Evolutionary conservation across 2,113 vertebrate species (phyloP).

Genomic region (Vulpes ferrilata): DNA sequence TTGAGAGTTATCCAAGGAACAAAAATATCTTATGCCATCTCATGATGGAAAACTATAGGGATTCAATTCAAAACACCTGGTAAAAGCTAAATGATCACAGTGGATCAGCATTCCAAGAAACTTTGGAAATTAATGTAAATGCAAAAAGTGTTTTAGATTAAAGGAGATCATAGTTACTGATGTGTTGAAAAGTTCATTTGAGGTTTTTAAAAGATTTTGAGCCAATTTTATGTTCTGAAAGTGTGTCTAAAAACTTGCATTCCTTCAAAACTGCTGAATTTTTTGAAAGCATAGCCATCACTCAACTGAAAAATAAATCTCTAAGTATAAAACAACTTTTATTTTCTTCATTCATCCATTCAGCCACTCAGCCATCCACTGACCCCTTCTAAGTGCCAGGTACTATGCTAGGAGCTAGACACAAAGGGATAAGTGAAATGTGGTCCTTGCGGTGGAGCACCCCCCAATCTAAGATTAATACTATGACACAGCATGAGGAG

Average conservation of each 20-base stretch:
- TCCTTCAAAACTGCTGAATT: conserved; percentile 62
- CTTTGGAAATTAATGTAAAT: conserved; percentile 64
- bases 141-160: conserved; percentile 76
- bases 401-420: neutral
- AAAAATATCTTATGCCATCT: neutral
- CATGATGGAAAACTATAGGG: conserved; percentile 63
- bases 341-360: neutral
- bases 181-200: conserved; percentile 71
- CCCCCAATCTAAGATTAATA: neutral
- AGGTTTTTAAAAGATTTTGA: conserved; percentile 78
- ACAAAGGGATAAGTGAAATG: neutral
- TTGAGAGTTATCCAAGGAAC: conserved; percentile 60
- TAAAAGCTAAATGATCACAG: conserved; percentile 13
- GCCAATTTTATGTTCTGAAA: conserved; percentile 70
- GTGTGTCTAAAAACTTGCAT: conserved; percentile 74
- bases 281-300: conserved; percentile 27
- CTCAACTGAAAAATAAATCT: conserved; percentile 34
- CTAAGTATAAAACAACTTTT: conserved; percentile 41
- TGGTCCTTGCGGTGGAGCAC: neutral
- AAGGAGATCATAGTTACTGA: conserved; percentile 47
- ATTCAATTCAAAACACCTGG: conserved; percentile 55
- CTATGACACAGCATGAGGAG: neutral
- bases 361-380: neutral
- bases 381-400: neutral
- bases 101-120: conserved; percentile 60